Conservation (phyloP, 1,140 invertebrate genomes). For the Physella acuta region DNA sequence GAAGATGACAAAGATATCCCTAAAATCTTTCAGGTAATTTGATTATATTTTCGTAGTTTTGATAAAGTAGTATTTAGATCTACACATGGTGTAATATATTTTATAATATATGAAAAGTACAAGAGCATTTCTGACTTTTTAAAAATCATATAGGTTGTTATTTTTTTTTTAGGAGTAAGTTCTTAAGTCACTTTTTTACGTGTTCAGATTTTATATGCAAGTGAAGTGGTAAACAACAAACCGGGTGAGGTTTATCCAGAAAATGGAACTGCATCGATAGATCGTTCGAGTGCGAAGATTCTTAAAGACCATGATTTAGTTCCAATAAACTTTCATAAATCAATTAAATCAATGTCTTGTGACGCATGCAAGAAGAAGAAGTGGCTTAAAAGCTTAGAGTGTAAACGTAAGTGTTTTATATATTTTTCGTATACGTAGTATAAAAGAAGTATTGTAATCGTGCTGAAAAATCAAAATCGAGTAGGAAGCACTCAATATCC, state of each 20-base stretch:
- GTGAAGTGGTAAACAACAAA: slow-evolving; percentile 58
- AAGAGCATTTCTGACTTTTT: no score
- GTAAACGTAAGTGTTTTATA: slow-evolving; percentile 86
- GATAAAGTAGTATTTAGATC: no score
- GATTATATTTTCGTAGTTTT: no score
- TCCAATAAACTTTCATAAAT: slow-evolving; percentile 95
- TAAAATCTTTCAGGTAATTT: slow-evolving; percentile 88
- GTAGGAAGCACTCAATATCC: no score
- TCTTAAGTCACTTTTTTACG: no score
- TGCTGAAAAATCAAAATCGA: no score
- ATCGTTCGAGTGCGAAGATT: slow-evolving; percentile 77
- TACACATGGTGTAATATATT: no score
- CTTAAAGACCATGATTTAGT: slow-evolving; percentile 97
- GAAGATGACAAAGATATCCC: slow-evolving; percentile 98
- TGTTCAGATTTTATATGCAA: slow-evolving; percentile 58
- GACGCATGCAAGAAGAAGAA: slow-evolving; percentile 95
- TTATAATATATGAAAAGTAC: no score
- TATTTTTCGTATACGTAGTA: no score
- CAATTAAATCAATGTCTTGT: slow-evolving; percentile 93
- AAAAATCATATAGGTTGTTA: no score
- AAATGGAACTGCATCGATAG: not conserved
- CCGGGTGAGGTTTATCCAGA: slow-evolving; percentile 49
- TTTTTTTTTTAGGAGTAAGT: no score
- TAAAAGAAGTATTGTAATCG: no score
- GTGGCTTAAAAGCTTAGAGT: slow-evolving; percentile 95